These are phyloP conservation scores for Subanguina moxae DNA, from an alignment of 1,140 invertebrate genomes.

Conservation along the genomic window DNA sequence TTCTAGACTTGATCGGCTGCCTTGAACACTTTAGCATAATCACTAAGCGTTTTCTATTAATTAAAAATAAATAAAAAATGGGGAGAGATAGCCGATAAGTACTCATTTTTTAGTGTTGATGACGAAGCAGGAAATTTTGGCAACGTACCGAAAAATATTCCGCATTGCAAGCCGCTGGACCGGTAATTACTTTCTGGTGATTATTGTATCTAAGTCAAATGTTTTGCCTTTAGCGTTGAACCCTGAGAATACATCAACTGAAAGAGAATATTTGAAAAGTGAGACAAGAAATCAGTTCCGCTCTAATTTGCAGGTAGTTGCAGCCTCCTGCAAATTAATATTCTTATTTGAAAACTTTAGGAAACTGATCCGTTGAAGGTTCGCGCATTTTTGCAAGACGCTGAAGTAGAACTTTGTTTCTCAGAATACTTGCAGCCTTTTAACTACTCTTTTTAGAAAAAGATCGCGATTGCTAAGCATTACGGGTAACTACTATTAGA, in stretches of 20 bases:
- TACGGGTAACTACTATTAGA: too few species aligned
- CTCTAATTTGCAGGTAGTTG: conserved; percentile 25
- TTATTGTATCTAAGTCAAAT: too few species aligned
- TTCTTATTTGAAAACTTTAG: conserved; percentile 20
- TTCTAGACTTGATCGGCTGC: neutral
- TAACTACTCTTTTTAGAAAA: neutral
- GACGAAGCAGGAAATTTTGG: conserved; percentile 18
- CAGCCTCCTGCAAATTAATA: neutral
- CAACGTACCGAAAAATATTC: conserved; percentile 21
- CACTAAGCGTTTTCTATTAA: too few species aligned
- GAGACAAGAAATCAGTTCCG: conserved; percentile 27
- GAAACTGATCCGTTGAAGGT: conserved; percentile 24
- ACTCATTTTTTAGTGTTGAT: conserved; percentile 10
- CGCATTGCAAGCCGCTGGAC: conserved; percentile 21
- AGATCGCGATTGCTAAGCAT: neutral
- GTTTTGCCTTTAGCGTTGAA: conserved; percentile 10
- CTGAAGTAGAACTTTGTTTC: conserved; percentile 25
- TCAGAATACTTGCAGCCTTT: conserved; percentile 12
- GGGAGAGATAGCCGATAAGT: too few species aligned
- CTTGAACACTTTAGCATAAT: neutral
- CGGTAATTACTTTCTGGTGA: too few species aligned
- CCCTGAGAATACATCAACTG: conserved; percentile 18
- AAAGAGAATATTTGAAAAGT: conserved; percentile 23
- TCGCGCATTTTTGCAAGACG: conserved; percentile 24
- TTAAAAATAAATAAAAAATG: too few species aligned